These are phyloP conservation scores for Acrossocheilus fasciatus DNA, from an alignment of 2,797 vertebrate species.

Conservation along the genomic window DNA sequence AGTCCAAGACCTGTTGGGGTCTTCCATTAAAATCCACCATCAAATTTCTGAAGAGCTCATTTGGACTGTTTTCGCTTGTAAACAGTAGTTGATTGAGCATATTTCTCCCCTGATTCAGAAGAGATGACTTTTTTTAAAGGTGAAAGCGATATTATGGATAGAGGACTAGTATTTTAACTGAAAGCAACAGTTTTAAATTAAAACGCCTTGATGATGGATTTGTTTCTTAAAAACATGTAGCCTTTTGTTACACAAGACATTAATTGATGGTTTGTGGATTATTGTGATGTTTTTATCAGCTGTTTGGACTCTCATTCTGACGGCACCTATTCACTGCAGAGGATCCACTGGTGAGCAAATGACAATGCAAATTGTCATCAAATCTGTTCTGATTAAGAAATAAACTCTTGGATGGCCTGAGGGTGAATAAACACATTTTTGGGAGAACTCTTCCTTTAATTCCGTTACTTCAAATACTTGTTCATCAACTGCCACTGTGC, in stretches of 20 bases:
- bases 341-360: not conserved
- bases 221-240: not conserved
- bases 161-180: not conserved
- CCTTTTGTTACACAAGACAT: not conserved
- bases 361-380: not conserved
- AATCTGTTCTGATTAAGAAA: not conserved
- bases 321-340: not conserved
- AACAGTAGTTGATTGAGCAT: not conserved
- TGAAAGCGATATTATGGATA: not conserved
- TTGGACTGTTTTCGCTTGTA: not conserved
- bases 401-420: not conserved
- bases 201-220: not conserved
- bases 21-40: not conserved
- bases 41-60: not conserved
- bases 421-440: not conserved
- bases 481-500: not conserved
- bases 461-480: not conserved
- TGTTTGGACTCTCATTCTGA: not conserved
- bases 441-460: not conserved
- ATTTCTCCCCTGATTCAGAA: not conserved
- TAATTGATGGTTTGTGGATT: not conserved
- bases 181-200: not conserved
- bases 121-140: not conserved
- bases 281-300: not conserved
- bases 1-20: not conserved